These are phyloP conservation scores for Limulus polyphemus DNA, from an alignment of 2,888 invertebrate species.

Conservation along the genomic window DNA sequence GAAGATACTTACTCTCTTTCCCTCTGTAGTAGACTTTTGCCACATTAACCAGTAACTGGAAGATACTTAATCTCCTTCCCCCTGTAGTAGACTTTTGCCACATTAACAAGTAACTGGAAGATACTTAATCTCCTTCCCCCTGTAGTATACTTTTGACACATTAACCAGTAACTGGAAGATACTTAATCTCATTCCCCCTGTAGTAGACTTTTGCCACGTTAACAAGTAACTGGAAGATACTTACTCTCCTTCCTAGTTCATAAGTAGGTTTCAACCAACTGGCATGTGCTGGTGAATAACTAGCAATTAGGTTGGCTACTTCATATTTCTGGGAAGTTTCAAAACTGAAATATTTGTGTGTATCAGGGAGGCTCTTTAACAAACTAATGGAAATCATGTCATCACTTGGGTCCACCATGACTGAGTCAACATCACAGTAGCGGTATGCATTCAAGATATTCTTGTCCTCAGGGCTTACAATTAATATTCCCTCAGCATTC, in stretches of 20 bases:
- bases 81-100: too few relatives aligned
- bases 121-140: conserved; percentile 24
- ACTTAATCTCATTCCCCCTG: too few relatives aligned
- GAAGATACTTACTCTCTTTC: too few relatives aligned
- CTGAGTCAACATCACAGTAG: conserved; percentile 78
- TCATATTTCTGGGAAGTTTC: conserved; percentile 81
- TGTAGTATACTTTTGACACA: too few relatives aligned
- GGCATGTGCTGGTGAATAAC: conserved; percentile 73
- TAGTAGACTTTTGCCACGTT: too few relatives aligned
- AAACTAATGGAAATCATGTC: conserved; percentile 80
- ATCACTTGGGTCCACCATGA: conserved; percentile 81
- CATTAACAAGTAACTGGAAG: too few relatives aligned
- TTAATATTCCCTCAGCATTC: conserved; percentile 76
- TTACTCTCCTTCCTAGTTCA: conserved; percentile 25
- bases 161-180: too few relatives aligned
- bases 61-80: too few relatives aligned
- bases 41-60: too few relatives aligned
- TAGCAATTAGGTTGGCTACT: conserved; percentile 80
- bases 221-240: neutral
- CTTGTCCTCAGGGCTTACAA: conserved; percentile 84
- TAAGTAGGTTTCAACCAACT: conserved; percentile 39
- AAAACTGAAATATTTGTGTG: conserved; percentile 75
- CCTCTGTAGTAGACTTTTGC: too few relatives aligned
- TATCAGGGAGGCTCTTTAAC: conserved; percentile 48
- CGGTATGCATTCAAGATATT: conserved; percentile 80